Base-by-base conservation (phyloP, 2,888 invertebrate genomes). In the Himalopsyche tibetana region DNA sequence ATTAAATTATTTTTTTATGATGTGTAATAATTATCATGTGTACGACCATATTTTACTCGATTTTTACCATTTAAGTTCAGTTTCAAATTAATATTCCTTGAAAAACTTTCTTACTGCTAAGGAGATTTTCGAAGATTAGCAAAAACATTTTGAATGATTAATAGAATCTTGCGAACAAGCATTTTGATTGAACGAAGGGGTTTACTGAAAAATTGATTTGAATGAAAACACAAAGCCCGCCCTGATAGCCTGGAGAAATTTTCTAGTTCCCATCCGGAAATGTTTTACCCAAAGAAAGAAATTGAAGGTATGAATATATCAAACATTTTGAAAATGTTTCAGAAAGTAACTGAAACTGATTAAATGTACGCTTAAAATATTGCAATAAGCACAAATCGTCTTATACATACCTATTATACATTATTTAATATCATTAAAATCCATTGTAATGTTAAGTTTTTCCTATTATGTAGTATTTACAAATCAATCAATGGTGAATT, bases 181-280 rank as follows among this genome's bases (percentile, higher is more conserved):
- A 8, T 63, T 19, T 63, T 63, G 19, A 63, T 63, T 63, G 63
- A 63, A 63, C 63, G 63, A 63, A 63, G 17, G 19, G 63, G 63
- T 63, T 63, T 63, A 63, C 63, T 63, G 63, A 63, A 63, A 63
- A 63, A 63, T 63, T 63, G 63, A 63, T 63, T 63, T 63, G 19
- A 15, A 19, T 63, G 63, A 63, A 63, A 63, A 63, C 63, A 63
- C 19, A 63, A 63, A 63, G 63, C 63, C 63, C 63, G 28, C 63
- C 63, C 19, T 63, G 19, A 63, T 63, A 63, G n/a, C 63, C 63
- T 11, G 28, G 63, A 19, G 63, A 63, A 63, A 11, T 63, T 63
- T 28, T 63, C 8, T 63, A 63, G 19, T 63, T 63, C 28, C 9
- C 63, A 19, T 63, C 5, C 63, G 19, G 63, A 63, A 63, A 63